These are phyloP conservation scores for Eupeodes latifasciatus DNA, from an alignment of 2,888 invertebrate genomes.

Conservation along the genomic window DNA sequence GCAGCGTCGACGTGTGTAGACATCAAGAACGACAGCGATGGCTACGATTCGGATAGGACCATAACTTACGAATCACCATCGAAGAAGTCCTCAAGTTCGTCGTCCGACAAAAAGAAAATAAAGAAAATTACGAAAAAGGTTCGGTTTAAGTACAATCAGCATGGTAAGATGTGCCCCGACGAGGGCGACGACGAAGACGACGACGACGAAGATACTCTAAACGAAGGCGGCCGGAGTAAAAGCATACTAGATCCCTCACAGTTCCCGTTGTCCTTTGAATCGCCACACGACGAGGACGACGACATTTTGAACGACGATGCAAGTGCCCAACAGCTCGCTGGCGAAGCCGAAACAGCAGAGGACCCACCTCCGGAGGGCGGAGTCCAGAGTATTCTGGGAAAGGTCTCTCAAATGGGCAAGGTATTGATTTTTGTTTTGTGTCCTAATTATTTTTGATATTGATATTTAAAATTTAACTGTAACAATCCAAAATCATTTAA, in stretches of 20 bases:
- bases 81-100: constrained; percentile 57
- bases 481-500: no score
- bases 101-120: constrained; percentile 63
- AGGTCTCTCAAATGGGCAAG: constrained; percentile 80
- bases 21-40: constrained; percentile 65
- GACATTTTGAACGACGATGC: constrained; percentile 77
- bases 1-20: constrained; percentile 25
- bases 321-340: constrained; percentile 45
- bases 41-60: constrained; percentile 66
- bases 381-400: constrained; percentile 80
- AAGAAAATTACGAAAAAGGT: constrained; percentile 70
- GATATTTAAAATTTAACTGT: no score
- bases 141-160: constrained; percentile 60
- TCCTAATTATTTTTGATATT: not conserved
- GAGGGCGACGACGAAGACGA: constrained; percentile 79
- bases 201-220: constrained; percentile 78
- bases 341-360: constrained; percentile 38
- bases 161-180: constrained; percentile 69
- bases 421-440: constrained; percentile 59
- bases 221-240: constrained; percentile 77
- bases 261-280: constrained; percentile 80
- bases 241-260: constrained; percentile 42
- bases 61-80: constrained; percentile 68
- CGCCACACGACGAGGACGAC: constrained; percentile 78
- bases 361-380: constrained; percentile 80